phyloP scores from a whole-genome alignment of 2,888 invertebrate genomes.

The Zhuqinia jingwanae region DNA sequence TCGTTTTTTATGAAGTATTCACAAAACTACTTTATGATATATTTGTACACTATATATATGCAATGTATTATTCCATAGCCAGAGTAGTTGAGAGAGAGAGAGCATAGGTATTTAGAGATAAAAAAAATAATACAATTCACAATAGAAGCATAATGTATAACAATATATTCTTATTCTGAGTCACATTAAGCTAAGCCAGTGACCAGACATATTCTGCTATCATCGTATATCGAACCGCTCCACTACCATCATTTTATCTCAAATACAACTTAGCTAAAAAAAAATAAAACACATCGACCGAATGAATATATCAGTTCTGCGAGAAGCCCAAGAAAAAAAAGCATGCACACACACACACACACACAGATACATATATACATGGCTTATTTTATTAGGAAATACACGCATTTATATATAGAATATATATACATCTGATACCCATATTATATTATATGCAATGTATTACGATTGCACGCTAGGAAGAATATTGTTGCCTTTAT shows the following conservation, averaged over 20 bases:
- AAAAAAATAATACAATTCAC: background rate
- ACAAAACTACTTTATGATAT: background rate
- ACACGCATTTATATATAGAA: background rate
- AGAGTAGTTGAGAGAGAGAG: background rate
- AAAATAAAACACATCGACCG: constrained; percentile 10
- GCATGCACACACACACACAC: background rate
- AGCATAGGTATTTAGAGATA: background rate
- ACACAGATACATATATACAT: background rate
- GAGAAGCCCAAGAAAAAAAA: background rate
- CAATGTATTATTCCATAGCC: no score
- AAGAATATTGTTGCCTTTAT: constrained; percentile 37
- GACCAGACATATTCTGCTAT: background rate
- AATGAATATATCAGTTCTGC: background rate
- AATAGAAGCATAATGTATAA: background rate
- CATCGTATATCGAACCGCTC: background rate
- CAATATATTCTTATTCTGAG: background rate
- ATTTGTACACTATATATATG: background rate
- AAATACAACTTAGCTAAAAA: constrained; percentile 25
- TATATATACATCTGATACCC: constrained; percentile 1
- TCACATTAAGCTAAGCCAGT: background rate
- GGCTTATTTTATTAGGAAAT: background rate
- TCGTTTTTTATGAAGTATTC: background rate
- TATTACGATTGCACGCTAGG: constrained; percentile 31
- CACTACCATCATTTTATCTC: constrained; percentile 26
- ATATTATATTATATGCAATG: no score